Percentiles rank a stretch among this genome's conserved stretches.
phyloP scores from a whole-genome alignment of 2,797 vertebrate genomes.

The Microtus californicus region DNA sequence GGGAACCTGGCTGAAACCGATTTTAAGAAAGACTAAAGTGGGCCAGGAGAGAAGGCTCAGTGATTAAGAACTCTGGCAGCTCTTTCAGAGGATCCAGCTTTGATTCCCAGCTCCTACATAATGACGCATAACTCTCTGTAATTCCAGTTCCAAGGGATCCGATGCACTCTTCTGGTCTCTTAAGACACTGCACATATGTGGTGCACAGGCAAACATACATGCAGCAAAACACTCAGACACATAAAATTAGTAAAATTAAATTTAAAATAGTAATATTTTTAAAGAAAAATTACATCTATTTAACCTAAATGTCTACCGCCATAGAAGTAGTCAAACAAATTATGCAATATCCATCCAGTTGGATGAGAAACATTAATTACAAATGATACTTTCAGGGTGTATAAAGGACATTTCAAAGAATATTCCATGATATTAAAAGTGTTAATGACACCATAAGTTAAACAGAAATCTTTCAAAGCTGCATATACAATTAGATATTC shows the following conservation, averaged over 20 bases:
- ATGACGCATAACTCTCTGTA: no score
- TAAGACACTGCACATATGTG: not conserved
- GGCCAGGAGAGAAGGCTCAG: not conserved
- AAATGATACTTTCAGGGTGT: not conserved
- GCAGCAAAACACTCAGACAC: not conserved
- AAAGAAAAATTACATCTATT: not conserved
- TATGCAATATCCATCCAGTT: not conserved
- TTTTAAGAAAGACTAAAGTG: not conserved
- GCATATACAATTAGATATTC: not conserved
- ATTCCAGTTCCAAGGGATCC: not conserved
- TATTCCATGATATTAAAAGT: constrained; percentile 36
- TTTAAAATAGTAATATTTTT: not conserved
- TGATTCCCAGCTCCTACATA: not conserved
- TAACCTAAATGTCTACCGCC: constrained; percentile 15
- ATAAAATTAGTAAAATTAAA: not conserved
- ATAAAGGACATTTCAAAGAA: constrained; percentile 27
- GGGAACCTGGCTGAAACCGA: not conserved
- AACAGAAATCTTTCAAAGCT: constrained; percentile 28
- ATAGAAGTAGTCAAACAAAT: not conserved
- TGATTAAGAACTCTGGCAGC: no score
- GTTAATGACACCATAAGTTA: not conserved
- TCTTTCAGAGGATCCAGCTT: not conserved
- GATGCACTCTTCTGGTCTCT: not conserved
- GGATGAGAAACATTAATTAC: not conserved
- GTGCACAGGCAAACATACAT: no score